Evolutionary conservation across 92 coral and sea anemone genomes (phyloP).

Genomic region (Pocillopora grandis): DNA sequence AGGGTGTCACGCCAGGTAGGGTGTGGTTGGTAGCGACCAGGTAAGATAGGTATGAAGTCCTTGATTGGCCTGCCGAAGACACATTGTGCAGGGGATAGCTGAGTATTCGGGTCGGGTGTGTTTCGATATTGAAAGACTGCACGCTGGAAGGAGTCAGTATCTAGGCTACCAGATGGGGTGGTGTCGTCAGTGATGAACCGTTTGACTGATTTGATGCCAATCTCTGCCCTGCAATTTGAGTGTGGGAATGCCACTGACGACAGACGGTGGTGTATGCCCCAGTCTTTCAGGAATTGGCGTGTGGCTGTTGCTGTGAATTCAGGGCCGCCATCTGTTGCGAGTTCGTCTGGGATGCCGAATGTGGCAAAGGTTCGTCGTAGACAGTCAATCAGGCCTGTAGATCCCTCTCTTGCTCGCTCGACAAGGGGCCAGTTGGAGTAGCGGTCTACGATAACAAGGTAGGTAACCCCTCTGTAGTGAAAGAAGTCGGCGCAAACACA

Average conservation of each 20-base stretch:
- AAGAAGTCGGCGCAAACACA: slow-evolving; percentile 51
- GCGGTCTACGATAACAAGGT: slow-evolving; percentile 68
- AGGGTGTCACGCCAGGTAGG: slow-evolving; percentile 54
- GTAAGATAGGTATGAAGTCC: slow-evolving; percentile 69
- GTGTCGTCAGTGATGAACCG: slow-evolving; percentile 52
- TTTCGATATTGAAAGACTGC: slow-evolving; percentile 61
- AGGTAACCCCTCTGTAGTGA: slow-evolving; percentile 42
- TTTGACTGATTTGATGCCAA: slow-evolving; percentile 42
- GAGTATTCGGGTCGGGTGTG: slow-evolving; percentile 49
- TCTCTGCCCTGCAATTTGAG: slow-evolving; percentile 54
- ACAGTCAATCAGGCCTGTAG: slow-evolving; percentile 64
- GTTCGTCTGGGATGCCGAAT: slow-evolving; percentile 64
- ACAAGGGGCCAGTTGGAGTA: slow-evolving; percentile 73
- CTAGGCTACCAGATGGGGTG: slow-evolving; percentile 32
- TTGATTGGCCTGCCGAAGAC: slow-evolving; percentile 64
- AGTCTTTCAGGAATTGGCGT: slow-evolving; percentile 60
- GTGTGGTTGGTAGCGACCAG: slow-evolving; percentile 40
- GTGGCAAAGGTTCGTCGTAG: slow-evolving; percentile 45
- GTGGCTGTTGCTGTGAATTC: slow-evolving; percentile 54
- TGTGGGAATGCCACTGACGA: slow-evolving; percentile 61
- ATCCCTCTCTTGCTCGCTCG: slow-evolving; percentile 56
- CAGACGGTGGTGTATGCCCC: slow-evolving; percentile 57
- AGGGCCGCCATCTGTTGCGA: slow-evolving; percentile 57
- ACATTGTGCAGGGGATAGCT: slow-evolving; percentile 60
- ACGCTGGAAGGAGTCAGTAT: slow-evolving; percentile 41